Percentiles rank a stretch among this genome's conserved stretches.
These are phyloP conservation scores for Chaenodraco wilsoni DNA, from an alignment of 2,797 vertebrate species.

Conservation along the genomic window DNA sequence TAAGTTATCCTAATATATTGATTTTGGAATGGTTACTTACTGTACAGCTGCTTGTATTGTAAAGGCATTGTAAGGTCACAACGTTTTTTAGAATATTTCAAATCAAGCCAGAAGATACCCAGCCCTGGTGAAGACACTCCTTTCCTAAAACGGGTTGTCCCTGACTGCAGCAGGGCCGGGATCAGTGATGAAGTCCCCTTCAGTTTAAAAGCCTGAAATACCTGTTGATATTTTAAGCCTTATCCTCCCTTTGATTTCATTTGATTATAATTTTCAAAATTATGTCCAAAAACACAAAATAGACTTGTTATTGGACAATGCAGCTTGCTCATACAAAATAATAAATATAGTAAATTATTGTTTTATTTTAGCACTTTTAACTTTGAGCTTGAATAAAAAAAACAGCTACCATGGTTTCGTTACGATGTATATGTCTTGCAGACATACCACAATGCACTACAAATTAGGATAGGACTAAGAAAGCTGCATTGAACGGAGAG, in stretches of 20 bases:
- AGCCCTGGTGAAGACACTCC: not conserved
- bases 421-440: not conserved
- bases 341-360: too few species aligned
- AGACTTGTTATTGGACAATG: not conserved
- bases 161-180: not conserved
- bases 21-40: too few species aligned
- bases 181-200: not conserved
- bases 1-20: too few species aligned
- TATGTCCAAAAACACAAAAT: not conserved
- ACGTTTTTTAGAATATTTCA: not conserved
- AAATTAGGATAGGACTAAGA: accelerated
- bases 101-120: not conserved
- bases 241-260: not conserved
- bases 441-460: not conserved
- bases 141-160: not conserved
- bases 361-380: not conserved
- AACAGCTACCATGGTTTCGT: not conserved
- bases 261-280: not conserved
- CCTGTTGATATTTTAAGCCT: not conserved
- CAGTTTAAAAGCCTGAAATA: not conserved
- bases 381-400: not conserved
- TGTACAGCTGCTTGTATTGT: too few species aligned
- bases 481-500: not conserved
- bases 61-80: too few species aligned
- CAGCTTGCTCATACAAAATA: not conserved